Percentiles rank a stretch among this genome's conserved stretches.
These are phyloP conservation scores for Etheostoma nigrum DNA, from an alignment of 2,797 vertebrate species.

Conservation along the genomic window DNA sequence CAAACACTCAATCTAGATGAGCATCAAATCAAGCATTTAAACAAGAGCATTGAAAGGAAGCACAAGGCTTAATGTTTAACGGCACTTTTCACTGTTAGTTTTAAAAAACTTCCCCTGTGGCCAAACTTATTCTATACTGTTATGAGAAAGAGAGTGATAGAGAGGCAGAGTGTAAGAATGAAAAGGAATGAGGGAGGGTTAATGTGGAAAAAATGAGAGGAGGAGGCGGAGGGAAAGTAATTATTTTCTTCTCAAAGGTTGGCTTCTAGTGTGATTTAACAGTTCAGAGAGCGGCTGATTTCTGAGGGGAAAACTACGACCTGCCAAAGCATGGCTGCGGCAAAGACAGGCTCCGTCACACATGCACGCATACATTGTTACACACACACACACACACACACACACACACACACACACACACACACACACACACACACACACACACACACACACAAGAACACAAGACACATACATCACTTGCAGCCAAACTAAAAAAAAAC, in stretches of 20 bases:
- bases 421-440: not conserved
- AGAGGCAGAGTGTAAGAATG: conserved; percentile 25
- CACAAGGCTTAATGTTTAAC: conserved; percentile 3
- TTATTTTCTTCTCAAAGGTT: conserved; percentile 85
- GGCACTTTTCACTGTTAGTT: conserved; percentile 28
- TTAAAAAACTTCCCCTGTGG: conserved; percentile 32
- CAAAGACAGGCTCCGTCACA: conserved; percentile 44
- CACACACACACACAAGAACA: not conserved
- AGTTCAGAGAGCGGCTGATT: conserved; percentile 84
- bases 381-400: not conserved
- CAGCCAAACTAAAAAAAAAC: conserved; percentile 44
- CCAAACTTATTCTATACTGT: conserved; percentile 28
- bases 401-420: conserved; percentile 12
- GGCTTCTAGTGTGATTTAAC: conserved; percentile 83
- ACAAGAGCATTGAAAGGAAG: not conserved
- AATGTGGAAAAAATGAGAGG: conserved; percentile 56
- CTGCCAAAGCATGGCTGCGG: conserved; percentile 68
- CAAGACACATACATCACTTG: conserved; percentile 7
- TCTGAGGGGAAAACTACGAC: conserved; percentile 80
- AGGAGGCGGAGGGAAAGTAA: conserved; percentile 79
- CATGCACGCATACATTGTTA: not conserved
- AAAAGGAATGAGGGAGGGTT: conserved; percentile 49
- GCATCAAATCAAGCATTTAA: conserved; percentile 32
- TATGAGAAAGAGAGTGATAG: not conserved
- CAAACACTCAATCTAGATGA: conserved; percentile 14